Evolutionary conservation across 2,113 vertebrate species (phyloP).

Genomic region (Caloenas nicobarica): DNA sequence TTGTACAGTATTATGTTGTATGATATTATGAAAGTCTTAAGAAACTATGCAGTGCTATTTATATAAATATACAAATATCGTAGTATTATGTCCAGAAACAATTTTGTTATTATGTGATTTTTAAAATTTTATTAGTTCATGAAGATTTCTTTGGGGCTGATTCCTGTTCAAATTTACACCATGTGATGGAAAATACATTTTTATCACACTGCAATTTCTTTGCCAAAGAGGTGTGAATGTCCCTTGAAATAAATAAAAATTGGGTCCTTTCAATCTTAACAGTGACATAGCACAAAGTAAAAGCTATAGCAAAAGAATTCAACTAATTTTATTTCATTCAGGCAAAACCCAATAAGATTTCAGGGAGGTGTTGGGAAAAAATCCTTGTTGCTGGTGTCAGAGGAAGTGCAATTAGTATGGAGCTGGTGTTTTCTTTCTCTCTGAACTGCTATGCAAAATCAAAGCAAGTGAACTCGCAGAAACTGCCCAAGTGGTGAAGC

Average conservation of each 20-base stretch:
- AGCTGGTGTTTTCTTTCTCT: not conserved
- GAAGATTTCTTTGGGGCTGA: not conserved
- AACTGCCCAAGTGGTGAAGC: not conserved
- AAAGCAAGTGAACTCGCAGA: not conserved
- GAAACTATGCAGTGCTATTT: not conserved
- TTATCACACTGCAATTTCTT: not conserved
- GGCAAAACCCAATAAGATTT: not conserved
- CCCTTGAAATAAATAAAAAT: not conserved
- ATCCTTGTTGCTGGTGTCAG: not conserved
- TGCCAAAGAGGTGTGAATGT: not conserved
- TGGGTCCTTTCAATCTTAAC: not conserved
- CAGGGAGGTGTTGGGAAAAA: not conserved
- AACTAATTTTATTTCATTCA: not conserved
- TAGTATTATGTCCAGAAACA: not conserved
- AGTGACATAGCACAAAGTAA: not conserved
- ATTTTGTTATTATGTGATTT: not conserved
- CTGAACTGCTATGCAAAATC: not conserved
- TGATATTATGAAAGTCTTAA: not conserved
- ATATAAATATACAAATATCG: not conserved
- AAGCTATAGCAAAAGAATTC: not conserved
- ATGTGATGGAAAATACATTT: not conserved
- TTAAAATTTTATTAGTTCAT: not conserved
- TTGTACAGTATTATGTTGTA: not conserved
- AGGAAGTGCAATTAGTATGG: constrained; percentile 12
- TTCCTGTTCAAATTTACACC: not conserved